phyloP scores from a whole-genome alignment of 2,888 invertebrate genomes.

The Lomographa bimaculata region DNA sequence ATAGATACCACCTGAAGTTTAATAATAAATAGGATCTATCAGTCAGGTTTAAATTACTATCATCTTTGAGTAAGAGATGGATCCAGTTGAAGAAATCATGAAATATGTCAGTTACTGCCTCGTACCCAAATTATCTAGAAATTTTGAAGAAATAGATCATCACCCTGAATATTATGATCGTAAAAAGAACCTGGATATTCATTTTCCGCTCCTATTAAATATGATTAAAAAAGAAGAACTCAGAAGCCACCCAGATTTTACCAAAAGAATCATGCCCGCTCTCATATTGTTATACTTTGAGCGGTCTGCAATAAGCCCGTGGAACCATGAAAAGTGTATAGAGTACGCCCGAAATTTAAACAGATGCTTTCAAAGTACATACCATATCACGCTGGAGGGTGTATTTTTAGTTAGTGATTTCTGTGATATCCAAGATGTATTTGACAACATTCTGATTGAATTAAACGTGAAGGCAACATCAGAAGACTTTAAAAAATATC shows the following conservation, averaged over 20 bases:
- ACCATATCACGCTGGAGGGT: conserved; percentile 44
- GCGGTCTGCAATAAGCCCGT: conserved; percentile 47
- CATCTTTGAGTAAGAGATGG: no score
- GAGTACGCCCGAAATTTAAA: conserved; percentile 50
- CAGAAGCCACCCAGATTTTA: conserved; percentile 32
- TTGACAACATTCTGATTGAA: conserved; percentile 56
- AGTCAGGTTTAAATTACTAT: no score
- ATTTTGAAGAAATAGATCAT: conserved; percentile 51
- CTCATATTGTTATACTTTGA: conserved; percentile 59
- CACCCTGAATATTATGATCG: conserved; percentile 56
- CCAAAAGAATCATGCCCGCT: conserved; percentile 44
- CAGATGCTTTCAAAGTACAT: conserved; percentile 46
- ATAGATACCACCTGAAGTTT: no score
- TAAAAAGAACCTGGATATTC: conserved; percentile 43
- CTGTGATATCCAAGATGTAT: conserved; percentile 53
- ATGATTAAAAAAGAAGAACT: conserved; percentile 48
- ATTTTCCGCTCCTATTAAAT: conserved; percentile 45
- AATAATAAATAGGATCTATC: no score
- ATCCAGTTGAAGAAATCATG: conserved; percentile 32
- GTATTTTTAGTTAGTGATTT: conserved; percentile 45
- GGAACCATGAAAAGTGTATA: conserved; percentile 49
- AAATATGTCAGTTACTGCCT: conserved; percentile 47
- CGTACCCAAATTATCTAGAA: conserved; percentile 55
- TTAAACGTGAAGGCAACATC: conserved; percentile 57
- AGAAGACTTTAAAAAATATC: conserved; percentile 62